A percentile compares a stretch with the other conserved stretches of the same genome.
phyloP scores from a whole-genome alignment of 2,113 vertebrate genomes.

The Aegotheles bennettii region DNA sequence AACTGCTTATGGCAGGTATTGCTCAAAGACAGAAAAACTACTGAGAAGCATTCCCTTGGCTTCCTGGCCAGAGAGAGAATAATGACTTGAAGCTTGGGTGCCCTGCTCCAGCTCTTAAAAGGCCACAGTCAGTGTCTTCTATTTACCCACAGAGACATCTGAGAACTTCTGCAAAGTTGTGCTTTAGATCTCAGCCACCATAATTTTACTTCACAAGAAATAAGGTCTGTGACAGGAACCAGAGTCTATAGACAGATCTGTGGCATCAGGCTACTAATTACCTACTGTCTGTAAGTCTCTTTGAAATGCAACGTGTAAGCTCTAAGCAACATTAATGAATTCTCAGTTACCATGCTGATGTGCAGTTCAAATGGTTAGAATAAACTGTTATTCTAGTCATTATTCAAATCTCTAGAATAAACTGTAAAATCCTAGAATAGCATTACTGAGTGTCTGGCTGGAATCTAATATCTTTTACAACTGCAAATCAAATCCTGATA shows the following conservation, averaged over 20 bases:
- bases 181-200: neutral
- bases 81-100: neutral
- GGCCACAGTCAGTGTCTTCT: neutral
- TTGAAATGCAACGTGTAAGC: conserved; percentile 42
- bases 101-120: neutral
- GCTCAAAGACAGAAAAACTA: neutral
- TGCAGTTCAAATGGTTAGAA: conserved; percentile 46
- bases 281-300: neutral
- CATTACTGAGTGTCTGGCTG: neutral
- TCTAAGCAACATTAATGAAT: conserved; percentile 34
- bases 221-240: neutral
- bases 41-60: neutral
- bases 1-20: neutral
- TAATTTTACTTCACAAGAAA: neutral
- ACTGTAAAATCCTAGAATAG: conserved; percentile 8
- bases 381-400: conserved; percentile 31
- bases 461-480: neutral
- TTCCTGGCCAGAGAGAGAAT: neutral
- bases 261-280: neutral
- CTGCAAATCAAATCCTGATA: neutral
- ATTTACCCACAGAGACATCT: neutral
- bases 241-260: neutral
- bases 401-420: conserved; percentile 42
- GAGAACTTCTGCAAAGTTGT: neutral
- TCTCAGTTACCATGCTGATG: conserved; percentile 24